phyloP scores from a whole-genome alignment of 2,113 vertebrate genomes.

The Amphiprion ocellaris region DNA sequence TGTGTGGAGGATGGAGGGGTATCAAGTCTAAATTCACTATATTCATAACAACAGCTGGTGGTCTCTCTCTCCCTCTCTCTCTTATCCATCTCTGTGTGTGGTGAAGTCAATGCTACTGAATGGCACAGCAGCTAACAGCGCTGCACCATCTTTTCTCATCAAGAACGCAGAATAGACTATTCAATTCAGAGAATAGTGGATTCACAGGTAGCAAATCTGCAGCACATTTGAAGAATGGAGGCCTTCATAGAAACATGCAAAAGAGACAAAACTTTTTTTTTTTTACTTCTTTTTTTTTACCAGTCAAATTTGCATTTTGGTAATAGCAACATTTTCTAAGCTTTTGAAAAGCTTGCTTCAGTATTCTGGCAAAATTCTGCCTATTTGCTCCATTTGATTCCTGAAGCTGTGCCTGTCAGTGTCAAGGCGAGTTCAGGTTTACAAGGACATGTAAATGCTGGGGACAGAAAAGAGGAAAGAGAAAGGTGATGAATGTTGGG shows the following conservation, averaged over 20 bases:
- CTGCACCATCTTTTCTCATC: conserved; percentile 41
- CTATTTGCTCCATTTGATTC: neutral
- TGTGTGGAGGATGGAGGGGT: neutral
- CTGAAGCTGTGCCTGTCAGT: too few species aligned
- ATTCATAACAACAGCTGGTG: conserved; percentile 26
- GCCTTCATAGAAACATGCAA: neutral
- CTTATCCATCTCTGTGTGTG: neutral
- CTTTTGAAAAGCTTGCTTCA: neutral
- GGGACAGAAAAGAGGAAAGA: too few species aligned
- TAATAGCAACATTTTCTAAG: neutral
- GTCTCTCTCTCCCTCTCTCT: neutral
- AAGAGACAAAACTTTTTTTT: neutral
- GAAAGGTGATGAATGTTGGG: too few species aligned
- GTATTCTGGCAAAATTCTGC: neutral
- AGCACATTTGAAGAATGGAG: neutral
- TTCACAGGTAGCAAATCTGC: conserved; percentile 31
- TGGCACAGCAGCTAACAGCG: conserved; percentile 11
- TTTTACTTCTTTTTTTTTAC: neutral
- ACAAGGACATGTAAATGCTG: too few species aligned
- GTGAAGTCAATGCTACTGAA: conserved; percentile 19
- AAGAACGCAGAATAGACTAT: conserved; percentile 37
- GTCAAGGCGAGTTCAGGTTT: too few species aligned
- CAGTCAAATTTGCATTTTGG: neutral
- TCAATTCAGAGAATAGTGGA: conserved; percentile 37
- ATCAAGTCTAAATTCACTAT: conserved; percentile 13